These are phyloP conservation scores for zebrafish (Danio rerio) DNA, from an alignment of 2,113 vertebrate species.

Conservation along the genomic window DNA sequence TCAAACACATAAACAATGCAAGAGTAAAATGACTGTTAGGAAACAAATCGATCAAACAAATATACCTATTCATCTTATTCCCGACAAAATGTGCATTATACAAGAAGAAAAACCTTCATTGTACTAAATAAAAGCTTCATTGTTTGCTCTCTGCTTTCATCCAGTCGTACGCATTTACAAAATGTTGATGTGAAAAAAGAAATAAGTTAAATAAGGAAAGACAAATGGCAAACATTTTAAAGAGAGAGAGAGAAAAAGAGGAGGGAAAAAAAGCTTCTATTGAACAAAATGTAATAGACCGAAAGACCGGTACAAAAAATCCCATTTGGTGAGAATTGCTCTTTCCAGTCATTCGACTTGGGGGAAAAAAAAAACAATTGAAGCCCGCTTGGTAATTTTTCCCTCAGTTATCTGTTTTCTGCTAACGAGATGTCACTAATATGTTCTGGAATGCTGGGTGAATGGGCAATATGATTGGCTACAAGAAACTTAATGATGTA, in stretches of 20 bases:
- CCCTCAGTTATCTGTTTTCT: conserved; percentile 79
- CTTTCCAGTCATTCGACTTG: conserved; percentile 64
- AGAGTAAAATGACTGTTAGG: conserved; percentile 8
- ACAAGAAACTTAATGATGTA: conserved; percentile 80
- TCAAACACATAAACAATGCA: background rate
- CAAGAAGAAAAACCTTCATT: background rate
- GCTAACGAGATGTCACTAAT: conserved; percentile 82
- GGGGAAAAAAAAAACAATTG: conserved; percentile 65
- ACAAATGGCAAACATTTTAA: conserved; percentile 12
- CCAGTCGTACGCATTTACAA: background rate
- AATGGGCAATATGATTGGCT: conserved; percentile 76
- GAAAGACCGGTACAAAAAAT: conserved; percentile 52
- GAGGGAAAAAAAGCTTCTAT: background rate
- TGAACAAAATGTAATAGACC: conserved; percentile 14
- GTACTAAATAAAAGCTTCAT: background rate
- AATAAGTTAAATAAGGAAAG: conserved; percentile 6
- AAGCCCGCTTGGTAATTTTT: conserved; percentile 69
- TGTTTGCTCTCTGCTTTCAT: background rate
- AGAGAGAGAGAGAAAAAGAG: background rate
- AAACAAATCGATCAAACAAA: conserved; percentile 30
- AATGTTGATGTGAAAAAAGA: background rate
- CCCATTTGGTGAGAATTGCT: conserved; percentile 67
- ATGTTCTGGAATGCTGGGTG: conserved; percentile 78
- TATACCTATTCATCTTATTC: background rate
- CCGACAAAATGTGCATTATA: background rate